Conservation (phyloP, 2,888 invertebrate genomes). For the Patella depressa region DNA sequence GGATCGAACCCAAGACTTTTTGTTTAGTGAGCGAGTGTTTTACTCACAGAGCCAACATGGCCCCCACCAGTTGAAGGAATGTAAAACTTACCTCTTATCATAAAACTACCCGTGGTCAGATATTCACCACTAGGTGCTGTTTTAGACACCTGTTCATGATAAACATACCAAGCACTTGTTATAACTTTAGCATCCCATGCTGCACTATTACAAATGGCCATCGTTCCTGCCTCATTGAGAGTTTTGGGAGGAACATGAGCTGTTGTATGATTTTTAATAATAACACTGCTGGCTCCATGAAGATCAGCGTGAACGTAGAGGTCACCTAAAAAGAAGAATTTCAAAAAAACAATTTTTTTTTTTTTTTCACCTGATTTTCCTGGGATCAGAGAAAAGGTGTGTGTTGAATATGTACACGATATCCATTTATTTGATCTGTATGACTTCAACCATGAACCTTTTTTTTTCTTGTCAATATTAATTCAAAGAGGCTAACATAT, state of each 20-base stretch:
- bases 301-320: constrained; percentile 96
- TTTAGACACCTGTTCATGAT: constrained; percentile 92
- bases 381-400: too few species aligned
- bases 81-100: constrained; percentile 72
- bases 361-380: too few species aligned
- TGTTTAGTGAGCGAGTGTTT: too few species aligned
- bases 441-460: too few species aligned
- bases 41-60: too few species aligned
- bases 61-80: too few species aligned
- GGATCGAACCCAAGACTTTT: too few species aligned
- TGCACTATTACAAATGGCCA: constrained; percentile 91
- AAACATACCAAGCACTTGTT: constrained; percentile 97
- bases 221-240: constrained; percentile 93
- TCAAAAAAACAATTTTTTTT: too few species aligned
- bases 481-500: too few species aligned
- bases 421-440: too few species aligned
- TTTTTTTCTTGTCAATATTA: too few species aligned
- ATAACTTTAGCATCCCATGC: constrained; percentile 99
- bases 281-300: constrained; percentile 78
- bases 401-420: too few species aligned
- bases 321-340: constrained; percentile 76
- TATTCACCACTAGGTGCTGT: constrained; percentile 98
- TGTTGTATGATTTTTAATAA: constrained; percentile 86
- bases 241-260: constrained; percentile 91
- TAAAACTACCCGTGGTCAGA: constrained; percentile 82